A percentile compares a stretch with the other conserved stretches of the same genome.
phyloP scores from a whole-genome alignment of 2,888 invertebrate genomes.

The Rhorus exstirpatorius region DNA sequence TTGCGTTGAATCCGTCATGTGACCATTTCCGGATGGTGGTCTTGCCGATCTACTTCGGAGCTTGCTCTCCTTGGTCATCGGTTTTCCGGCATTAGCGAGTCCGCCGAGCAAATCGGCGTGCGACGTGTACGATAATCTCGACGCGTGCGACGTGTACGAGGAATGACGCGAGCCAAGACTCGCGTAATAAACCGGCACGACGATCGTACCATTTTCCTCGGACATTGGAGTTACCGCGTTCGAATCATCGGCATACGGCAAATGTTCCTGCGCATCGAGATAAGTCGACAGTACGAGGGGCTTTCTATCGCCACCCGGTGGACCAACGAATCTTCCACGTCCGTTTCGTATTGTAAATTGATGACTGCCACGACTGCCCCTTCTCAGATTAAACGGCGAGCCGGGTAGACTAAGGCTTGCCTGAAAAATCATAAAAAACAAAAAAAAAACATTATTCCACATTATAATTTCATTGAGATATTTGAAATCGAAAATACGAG shows the following conservation, averaged over 20 bases:
- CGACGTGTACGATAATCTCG: slow-evolving; percentile 96
- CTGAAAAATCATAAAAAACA: slow-evolving; percentile 87
- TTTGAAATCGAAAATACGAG: slow-evolving; percentile 17
- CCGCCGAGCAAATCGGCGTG: slow-evolving; percentile 96
- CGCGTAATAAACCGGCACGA: slow-evolving; percentile 96
- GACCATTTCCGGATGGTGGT: slow-evolving; percentile 86
- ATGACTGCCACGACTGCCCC: slow-evolving; percentile 96
- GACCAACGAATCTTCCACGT: slow-evolving; percentile 91
- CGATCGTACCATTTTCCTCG: slow-evolving; percentile 98
- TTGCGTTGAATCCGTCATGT: slow-evolving; percentile 89
- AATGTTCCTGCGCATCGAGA: slow-evolving; percentile 97
- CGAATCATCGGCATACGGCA: slow-evolving; percentile 99
- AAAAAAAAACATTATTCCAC: slow-evolving; percentile 71
- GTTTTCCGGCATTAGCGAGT: slow-evolving; percentile 88
- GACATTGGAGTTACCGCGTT: slow-evolving; percentile 99
- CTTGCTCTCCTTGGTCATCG: slow-evolving; percentile 95
- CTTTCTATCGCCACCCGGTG: slow-evolving; percentile 95
- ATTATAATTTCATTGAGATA: slow-evolving; percentile 25
- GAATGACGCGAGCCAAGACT: slow-evolving; percentile 96
- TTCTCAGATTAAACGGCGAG: slow-evolving; percentile 97
- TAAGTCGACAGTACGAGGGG: slow-evolving; percentile 97
- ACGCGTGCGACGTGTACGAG: slow-evolving; percentile 98
- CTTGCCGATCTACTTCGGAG: slow-evolving; percentile 92
- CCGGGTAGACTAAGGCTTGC: slow-evolving; percentile 98
- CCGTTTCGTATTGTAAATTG: slow-evolving; percentile 96